phyloP scores from a whole-genome alignment of 2,888 invertebrate genomes.

The Masnerella sp. region DNA sequence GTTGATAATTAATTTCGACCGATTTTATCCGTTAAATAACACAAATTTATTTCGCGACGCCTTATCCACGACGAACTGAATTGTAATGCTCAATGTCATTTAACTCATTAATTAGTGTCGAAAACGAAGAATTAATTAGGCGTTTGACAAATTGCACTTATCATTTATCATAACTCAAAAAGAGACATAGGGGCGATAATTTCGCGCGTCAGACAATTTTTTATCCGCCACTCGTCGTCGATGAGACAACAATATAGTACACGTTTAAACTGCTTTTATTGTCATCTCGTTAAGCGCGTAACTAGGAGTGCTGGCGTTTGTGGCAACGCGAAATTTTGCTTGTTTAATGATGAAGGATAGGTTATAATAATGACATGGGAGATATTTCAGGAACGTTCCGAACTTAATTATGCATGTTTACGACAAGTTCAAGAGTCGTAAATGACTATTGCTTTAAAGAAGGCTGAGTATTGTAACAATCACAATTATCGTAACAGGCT shows the following conservation, averaged over 20 bases:
- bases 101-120: conserved; percentile 52
- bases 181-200: conserved; percentile 29
- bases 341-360: conserved; percentile 60
- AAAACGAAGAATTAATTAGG: conserved; percentile 46
- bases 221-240: conserved; percentile 13
- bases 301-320: conserved; percentile 58
- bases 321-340: conserved; percentile 55
- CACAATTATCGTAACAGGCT: conserved; percentile 41
- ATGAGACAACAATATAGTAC: conserved; percentile 44
- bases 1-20: conserved; percentile 27
- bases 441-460: conserved; percentile 49
- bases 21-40: conserved; percentile 7
- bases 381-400: conserved; percentile 57
- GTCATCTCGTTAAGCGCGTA: conserved; percentile 58
- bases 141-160: conserved; percentile 52
- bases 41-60: conserved; percentile 17
- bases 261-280: conserved; percentile 57
- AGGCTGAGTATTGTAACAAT: conserved; percentile 46
- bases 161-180: conserved; percentile 47
- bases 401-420: conserved; percentile 59
- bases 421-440: conserved; percentile 56
- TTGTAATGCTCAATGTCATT: conserved; percentile 41
- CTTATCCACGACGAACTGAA: conserved; percentile 31
- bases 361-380: conserved; percentile 55
- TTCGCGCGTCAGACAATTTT: conserved; percentile 29